phyloP scores from a whole-genome alignment of 2,888 invertebrate species.

The Acanthacorydalis orientalis region DNA sequence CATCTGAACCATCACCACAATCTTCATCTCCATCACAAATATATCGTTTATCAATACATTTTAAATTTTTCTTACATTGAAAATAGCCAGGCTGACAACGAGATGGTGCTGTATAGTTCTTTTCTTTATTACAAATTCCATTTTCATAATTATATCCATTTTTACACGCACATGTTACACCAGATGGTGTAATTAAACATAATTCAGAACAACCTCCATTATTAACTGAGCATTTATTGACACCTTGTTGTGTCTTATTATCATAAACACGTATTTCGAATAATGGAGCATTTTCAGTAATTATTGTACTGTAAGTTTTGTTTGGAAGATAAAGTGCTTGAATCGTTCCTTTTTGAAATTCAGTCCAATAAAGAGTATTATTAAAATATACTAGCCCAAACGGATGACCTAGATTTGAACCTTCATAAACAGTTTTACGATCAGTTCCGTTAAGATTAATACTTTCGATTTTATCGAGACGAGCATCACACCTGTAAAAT shows the following conservation, averaged over 20 bases:
- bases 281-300: constrained; percentile 42
- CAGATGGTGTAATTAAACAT: constrained; percentile 45
- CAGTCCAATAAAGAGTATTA: constrained; percentile 50
- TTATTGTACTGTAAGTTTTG: constrained; percentile 27
- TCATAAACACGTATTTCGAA: constrained; percentile 53
- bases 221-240: constrained; percentile 23
- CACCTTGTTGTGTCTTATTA: constrained; percentile 34
- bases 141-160: constrained; percentile 34
- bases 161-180: constrained; percentile 39
- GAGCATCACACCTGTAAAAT: constrained; percentile 44
- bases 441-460: constrained; percentile 36
- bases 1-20: constrained; percentile 61
- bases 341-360: constrained; percentile 44
- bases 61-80: constrained; percentile 11
- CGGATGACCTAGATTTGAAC: constrained; percentile 39
- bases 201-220: constrained; percentile 46
- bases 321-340: constrained; percentile 29
- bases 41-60: constrained; percentile 52
- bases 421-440: constrained; percentile 31
- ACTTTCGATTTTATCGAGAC: constrained; percentile 47
- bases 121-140: constrained; percentile 17
- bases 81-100: constrained; percentile 18
- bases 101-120: constrained; percentile 24
- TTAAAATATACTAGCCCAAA: constrained; percentile 49
- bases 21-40: constrained; percentile 61